These are phyloP conservation scores for Stercorarius parasiticus DNA, from an alignment of 2,113 vertebrate species.

Conservation along the genomic window DNA sequence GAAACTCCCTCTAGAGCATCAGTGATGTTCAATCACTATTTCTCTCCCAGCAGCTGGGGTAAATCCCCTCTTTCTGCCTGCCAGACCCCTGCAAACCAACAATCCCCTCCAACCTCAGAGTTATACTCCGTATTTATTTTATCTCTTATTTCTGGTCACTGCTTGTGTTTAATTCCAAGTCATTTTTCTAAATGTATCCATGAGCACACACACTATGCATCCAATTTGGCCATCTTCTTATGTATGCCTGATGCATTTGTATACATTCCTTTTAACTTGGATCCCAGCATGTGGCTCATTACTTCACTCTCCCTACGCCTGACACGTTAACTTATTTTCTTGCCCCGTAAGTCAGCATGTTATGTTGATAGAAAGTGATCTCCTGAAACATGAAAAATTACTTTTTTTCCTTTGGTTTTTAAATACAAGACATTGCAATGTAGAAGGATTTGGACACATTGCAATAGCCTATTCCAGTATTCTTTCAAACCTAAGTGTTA, in stretches of 20 bases:
- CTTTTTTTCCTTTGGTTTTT: neutral
- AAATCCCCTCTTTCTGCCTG: neutral
- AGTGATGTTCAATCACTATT: neutral
- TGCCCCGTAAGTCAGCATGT: neutral
- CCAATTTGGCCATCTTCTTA: constrained; percentile 21
- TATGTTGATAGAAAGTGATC: neutral
- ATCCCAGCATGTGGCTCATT: neutral
- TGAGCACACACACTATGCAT: neutral
- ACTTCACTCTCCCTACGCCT: neutral
- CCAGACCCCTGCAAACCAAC: neutral
- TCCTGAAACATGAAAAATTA: neutral
- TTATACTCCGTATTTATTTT: constrained; percentile 53
- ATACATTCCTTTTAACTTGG: neutral
- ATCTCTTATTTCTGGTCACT: constrained; percentile 31
- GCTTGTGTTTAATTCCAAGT: constrained; percentile 62
- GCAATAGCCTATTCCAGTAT: neutral
- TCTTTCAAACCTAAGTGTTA: constrained; percentile 42
- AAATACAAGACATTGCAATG: neutral
- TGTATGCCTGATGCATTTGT: neutral
- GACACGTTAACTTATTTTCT: neutral
- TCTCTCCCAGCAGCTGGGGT: neutral
- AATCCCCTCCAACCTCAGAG: neutral
- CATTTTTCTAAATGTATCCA: constrained; percentile 24
- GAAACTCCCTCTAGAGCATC: neutral
- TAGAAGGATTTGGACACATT: neutral